These are phyloP conservation scores for Rhynchonema sp. DNA, from an alignment of 2,888 invertebrate genomes.

Conservation along the genomic window DNA sequence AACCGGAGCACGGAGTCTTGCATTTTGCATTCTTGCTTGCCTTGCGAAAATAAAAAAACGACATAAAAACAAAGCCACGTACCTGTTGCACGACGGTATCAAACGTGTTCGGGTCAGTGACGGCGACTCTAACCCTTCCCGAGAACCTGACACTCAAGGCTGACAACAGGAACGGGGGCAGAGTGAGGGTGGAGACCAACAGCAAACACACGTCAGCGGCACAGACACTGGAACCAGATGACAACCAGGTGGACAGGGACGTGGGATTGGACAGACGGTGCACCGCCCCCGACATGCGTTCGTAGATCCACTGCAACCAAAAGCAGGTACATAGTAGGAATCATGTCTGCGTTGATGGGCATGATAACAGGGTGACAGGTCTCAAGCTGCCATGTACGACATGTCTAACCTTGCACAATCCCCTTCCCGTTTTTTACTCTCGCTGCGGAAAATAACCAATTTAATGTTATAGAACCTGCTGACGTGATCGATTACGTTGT, in stretches of 20 bases:
- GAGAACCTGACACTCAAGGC: constrained; percentile 37
- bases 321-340: too few relatives aligned
- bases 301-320: constrained; percentile 2
- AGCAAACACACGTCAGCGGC: constrained; percentile 26
- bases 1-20: too few relatives aligned
- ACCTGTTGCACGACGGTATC: not conserved
- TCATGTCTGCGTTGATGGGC: too few relatives aligned
- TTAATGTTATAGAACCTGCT: too few relatives aligned
- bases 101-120: constrained; percentile 15
- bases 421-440: not conserved
- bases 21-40: too few relatives aligned
- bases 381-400: too few relatives aligned
- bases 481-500: too few relatives aligned
- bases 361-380: too few relatives aligned
- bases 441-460: too few relatives aligned
- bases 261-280: not conserved
- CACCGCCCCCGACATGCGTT: not conserved
- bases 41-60: too few relatives aligned
- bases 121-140: constrained; percentile 36
- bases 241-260: not conserved
- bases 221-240: not conserved
- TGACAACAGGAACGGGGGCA: constrained; percentile 36
- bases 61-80: too few relatives aligned
- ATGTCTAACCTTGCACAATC: too few relatives aligned
- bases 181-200: constrained; percentile 31